Evolutionary conservation across 1,140 invertebrate species (phyloP), one percentile per base, ranked within the genome.

Genomic region (Homarus americanus): DNA sequence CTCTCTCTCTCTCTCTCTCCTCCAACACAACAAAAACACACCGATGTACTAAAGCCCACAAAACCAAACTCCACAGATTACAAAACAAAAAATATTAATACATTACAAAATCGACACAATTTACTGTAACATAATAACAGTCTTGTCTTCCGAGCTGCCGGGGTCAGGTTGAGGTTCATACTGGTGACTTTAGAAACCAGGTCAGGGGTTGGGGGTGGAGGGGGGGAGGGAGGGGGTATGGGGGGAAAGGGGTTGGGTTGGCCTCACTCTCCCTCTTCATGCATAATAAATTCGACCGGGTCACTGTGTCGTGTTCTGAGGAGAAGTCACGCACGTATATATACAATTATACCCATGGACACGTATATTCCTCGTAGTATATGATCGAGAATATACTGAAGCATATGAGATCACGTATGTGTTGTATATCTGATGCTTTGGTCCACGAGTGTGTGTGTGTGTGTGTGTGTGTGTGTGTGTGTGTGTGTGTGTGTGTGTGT

Each of bases 231-330:
- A n/a, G n/a, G n/a, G n/a, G n/a, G n/a, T n/a, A n/a, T n/a, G n/a
- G n/a, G n/a, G n/a, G n/a, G n/a, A n/a, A 58, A 3, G 15, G 17
- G 53, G 53, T 58, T 20, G 24, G 10, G 53, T 15, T 20, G 63
- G n/a, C n/a, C 63, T 69, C n/a, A 69, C 24, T 69, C 63, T 7
- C 63, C 24, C 63, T 69, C 63, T 69, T 69, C 63, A 69, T 69
- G 63, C 63, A 69, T 69, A 69, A 69, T 69, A 69, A 32, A 69
- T 69, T 32, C 5, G 32, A 32, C 12, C 7, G n/a, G 63, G 63
- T 69, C 63, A 69, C 63, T 9, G 5, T n/a, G 28, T 20, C 63
- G 28, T 20, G 63, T 20, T 32, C 24, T 28, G 12, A 58, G 53
- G 24, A 58, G 53, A 20, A 15, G 17, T 20, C 44, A 49, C 24